phyloP scores from a whole-genome alignment of 2,797 vertebrate species.

The Intellagama lesueurii region DNA sequence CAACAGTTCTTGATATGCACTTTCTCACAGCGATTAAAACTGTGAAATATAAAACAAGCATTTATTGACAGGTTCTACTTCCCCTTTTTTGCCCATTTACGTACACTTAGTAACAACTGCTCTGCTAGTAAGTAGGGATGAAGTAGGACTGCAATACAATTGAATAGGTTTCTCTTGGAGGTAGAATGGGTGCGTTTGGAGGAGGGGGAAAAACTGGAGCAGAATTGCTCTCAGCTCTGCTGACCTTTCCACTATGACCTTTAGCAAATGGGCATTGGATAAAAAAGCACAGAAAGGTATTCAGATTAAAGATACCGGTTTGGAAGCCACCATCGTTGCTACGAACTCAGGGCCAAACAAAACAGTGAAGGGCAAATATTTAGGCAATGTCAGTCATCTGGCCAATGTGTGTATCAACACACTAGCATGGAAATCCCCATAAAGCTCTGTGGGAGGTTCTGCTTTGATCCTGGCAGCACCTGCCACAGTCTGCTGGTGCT shows the following conservation, averaged over 20 bases:
- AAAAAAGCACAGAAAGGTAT: slow-evolving; percentile 48
- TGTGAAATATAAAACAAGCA: slow-evolving; percentile 12
- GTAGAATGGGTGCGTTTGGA: slow-evolving; percentile 28
- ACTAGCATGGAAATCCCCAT: slow-evolving; percentile 63
- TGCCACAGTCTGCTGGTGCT: slow-evolving; percentile 45
- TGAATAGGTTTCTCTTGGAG: slow-evolving; percentile 12
- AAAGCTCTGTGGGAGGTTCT: slow-evolving; percentile 56
- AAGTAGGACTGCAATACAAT: neutral
- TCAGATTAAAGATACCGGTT: slow-evolving; percentile 34
- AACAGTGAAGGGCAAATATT: slow-evolving; percentile 72
- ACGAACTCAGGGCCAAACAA: slow-evolving; percentile 63
- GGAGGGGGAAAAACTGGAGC: slow-evolving; percentile 35
- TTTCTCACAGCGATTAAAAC: too few species aligned
- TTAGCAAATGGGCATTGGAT: slow-evolving; percentile 40
- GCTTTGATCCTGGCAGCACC: slow-evolving; percentile 60
- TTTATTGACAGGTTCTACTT: neutral
- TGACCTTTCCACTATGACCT: slow-evolving; percentile 3
- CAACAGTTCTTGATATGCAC: neutral
- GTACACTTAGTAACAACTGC: slow-evolving; percentile 20
- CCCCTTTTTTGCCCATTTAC: neutral
- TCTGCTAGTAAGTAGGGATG: slow-evolving; percentile 9
- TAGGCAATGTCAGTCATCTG: slow-evolving; percentile 70
- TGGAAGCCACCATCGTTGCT: slow-evolving; percentile 64
- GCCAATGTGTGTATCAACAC: slow-evolving; percentile 67
- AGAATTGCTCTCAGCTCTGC: slow-evolving; percentile 19